Conservation (phyloP, 2,113 vertebrate genomes). For the Trichomycterus rosablanca region DNA sequence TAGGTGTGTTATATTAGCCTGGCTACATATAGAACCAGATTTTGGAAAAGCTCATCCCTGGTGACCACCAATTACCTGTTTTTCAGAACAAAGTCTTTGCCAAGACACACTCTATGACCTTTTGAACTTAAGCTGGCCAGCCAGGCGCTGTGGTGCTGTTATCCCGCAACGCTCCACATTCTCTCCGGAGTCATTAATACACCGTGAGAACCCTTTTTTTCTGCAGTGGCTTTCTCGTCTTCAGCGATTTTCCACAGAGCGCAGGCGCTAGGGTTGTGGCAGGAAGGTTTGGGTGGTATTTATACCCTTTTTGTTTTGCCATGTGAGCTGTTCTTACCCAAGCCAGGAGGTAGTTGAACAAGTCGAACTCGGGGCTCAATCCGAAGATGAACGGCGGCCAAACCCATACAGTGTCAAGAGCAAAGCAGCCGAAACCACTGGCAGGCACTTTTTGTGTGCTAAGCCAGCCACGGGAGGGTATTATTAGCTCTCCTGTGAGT, state of each 20-base stretch:
- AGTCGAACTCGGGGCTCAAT: conserved; percentile 51
- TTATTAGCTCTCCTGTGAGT: conserved; percentile 47
- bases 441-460: conserved; percentile 45
- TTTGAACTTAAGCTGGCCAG: conserved; percentile 47
- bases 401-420: conserved; percentile 53
- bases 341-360: conserved; percentile 54
- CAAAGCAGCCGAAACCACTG: conserved; percentile 44
- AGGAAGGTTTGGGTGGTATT: conserved; percentile 47
- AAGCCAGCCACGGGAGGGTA: conserved; percentile 44
- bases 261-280: conserved; percentile 36
- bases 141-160: conserved; percentile 25
- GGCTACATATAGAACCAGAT: conserved; percentile 35
- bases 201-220: conserved; percentile 57
- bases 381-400: conserved; percentile 51
- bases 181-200: conserved; percentile 50
- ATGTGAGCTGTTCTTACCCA: conserved; percentile 45
- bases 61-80: conserved; percentile 28
- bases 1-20: conserved; percentile 45
- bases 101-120: conserved; percentile 31
- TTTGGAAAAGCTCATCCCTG: conserved; percentile 17
- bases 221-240: conserved; percentile 55
- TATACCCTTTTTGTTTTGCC: conserved; percentile 58
- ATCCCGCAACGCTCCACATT: conserved; percentile 44
- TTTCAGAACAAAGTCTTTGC: neutral
- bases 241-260: conserved; percentile 58